Percentiles rank a stretch among this genome's conserved stretches.
phyloP scores from a whole-genome alignment of 1,140 invertebrate species.

The Brachionus manjavacas region DNA sequence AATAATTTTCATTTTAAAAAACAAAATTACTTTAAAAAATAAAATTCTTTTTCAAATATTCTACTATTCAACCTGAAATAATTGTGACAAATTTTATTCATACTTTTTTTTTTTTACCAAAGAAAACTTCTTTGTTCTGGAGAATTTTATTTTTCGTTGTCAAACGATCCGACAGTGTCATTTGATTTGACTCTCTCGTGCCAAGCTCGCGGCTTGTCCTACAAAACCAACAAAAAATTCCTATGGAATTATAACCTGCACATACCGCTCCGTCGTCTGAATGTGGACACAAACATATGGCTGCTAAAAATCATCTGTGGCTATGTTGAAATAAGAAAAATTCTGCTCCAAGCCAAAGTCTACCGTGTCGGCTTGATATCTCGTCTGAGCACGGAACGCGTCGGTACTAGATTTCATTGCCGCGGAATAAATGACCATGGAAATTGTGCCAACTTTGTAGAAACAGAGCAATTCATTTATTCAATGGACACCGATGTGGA shows the following conservation, averaged over 20 bases:
- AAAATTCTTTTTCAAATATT: too few relatives aligned
- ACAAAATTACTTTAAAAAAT: too few relatives aligned
- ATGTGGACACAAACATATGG: constrained; percentile 32
- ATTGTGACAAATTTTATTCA: not conserved
- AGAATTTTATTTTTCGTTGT: constrained; percentile 20
- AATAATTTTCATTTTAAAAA: too few relatives aligned
- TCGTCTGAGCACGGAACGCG: constrained; percentile 85
- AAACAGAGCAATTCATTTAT: constrained; percentile 77
- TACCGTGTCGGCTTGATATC: constrained; percentile 68
- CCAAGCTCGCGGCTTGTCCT: not conserved
- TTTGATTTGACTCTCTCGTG: constrained; percentile 18
- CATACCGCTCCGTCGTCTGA: constrained; percentile 14
- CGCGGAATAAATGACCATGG: constrained; percentile 97
- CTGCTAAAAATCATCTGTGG: constrained; percentile 38
- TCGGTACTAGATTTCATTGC: constrained; percentile 76
- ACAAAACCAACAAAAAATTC: constrained; percentile 14
- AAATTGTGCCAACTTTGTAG: constrained; percentile 98
- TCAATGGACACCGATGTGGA: constrained; percentile 51
- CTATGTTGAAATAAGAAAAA: constrained; percentile 25
- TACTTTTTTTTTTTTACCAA: not conserved
- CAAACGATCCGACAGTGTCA: not conserved
- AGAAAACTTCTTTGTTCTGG: constrained; percentile 31
- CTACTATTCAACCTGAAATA: too few relatives aligned
- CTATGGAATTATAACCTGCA: constrained; percentile 15
- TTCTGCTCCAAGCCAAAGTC: not conserved